These are phyloP conservation scores for Macrocentrus cingulum DNA, from an alignment of 1,140 invertebrate genomes.

Conservation along the genomic window DNA sequence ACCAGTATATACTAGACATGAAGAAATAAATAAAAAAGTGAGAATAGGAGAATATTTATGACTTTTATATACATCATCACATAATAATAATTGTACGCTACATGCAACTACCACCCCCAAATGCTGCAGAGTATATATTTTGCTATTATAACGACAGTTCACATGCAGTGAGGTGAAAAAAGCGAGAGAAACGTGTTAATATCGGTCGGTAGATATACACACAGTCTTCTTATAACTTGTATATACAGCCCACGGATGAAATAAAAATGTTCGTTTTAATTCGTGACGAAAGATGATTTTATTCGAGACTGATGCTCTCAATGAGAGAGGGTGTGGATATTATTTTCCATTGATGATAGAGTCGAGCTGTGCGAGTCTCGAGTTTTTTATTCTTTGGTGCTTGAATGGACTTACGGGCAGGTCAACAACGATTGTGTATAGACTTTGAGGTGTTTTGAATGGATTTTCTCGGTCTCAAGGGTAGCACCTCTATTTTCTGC, in stretches of 20 bases:
- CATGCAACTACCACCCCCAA: too few relatives aligned
- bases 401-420: not conserved
- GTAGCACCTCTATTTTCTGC: constrained; percentile 35
- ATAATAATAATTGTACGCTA: too few relatives aligned
- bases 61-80: too few relatives aligned
- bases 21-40: too few relatives aligned
- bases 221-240: not conserved
- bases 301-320: not conserved
- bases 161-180: not conserved
- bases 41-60: too few relatives aligned
- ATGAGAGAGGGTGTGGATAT: constrained; percentile 4
- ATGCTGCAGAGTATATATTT: too few relatives aligned
- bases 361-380: not conserved
- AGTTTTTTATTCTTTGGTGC: not conserved
- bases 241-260: not conserved
- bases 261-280: constrained; percentile 8
- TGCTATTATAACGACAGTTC: not conserved
- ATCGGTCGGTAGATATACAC: not conserved
- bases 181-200: not conserved
- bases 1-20: too few relatives aligned
- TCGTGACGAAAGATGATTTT: constrained; percentile 14
- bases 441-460: constrained; percentile 18
- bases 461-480: constrained; percentile 13
- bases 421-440: constrained; percentile 7
- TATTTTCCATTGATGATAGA: not conserved